Evolutionary conservation across 2,888 invertebrate species (phyloP).

Genomic region (Tigriopus californicus): DNA sequence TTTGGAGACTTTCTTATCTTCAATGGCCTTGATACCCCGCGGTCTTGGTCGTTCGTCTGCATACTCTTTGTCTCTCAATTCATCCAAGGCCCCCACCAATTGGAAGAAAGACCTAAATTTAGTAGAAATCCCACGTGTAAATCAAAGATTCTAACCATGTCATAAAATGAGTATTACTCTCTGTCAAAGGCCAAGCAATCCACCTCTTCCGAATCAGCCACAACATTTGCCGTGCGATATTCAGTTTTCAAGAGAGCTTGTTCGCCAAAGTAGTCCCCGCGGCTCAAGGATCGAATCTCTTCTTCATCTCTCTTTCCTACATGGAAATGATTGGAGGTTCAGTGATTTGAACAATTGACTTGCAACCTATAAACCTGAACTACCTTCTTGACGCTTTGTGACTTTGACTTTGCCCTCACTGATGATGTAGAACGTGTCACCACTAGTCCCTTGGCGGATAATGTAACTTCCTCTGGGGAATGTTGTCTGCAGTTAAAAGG

Average conservation of each 20-base stretch:
- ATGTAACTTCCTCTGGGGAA: slow-evolving; percentile 22
- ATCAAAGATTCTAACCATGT: too few species aligned
- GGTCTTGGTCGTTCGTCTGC: slow-evolving; percentile 40
- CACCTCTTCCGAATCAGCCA: slow-evolving; percentile 60
- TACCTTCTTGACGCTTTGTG: slow-evolving; percentile 26
- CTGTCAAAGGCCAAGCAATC: slow-evolving; percentile 70
- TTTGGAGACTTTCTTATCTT: slow-evolving; percentile 1
- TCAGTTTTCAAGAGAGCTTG: slow-evolving; percentile 68
- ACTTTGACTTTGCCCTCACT: slow-evolving; percentile 25
- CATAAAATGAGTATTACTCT: slow-evolving; percentile 36
- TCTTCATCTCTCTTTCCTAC: slow-evolving; percentile 33
- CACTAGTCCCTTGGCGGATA: slow-evolving; percentile 28
- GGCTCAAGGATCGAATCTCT: slow-evolving; percentile 45
- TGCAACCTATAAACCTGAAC: background rate
- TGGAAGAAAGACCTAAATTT: slow-evolving; percentile 46
- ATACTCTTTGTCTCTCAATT: slow-evolving; percentile 51
- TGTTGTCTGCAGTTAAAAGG: background rate
- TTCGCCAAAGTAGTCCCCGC: slow-evolving; percentile 75
- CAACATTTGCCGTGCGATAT: slow-evolving; percentile 66
- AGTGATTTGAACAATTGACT: background rate
- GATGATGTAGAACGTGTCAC: slow-evolving; percentile 31
- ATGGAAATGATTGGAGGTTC: background rate
- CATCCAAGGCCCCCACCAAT: slow-evolving; percentile 59
- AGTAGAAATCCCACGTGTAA: background rate
- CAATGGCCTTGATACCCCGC: slow-evolving; percentile 25